Evolutionary conservation across 2,888 invertebrate genomes (phyloP), one percentile per base, ranked within the genome.

Genomic region (Timandra comae): DNA sequence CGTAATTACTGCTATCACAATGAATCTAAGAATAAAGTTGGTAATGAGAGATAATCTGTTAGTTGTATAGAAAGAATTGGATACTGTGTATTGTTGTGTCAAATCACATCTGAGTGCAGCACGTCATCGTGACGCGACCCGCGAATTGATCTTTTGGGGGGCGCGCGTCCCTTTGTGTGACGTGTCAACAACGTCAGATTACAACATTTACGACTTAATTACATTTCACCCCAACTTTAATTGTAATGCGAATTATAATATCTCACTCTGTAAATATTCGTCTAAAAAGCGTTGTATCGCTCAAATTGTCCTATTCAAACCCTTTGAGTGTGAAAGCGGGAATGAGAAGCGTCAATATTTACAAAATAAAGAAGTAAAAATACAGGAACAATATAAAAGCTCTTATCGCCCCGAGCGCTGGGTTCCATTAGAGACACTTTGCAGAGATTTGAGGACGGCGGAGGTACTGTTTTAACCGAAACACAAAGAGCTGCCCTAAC

Each of bases 341-440:
- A 21, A 39, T 32, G 21, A 12, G 30, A 36, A 65, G 53, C 59
- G 60, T 65, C 67, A 67, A 74, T 70, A 63, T 74, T 74, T 71
- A 68, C 63, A 64, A 63, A 76, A 75, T 71, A 72, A 66, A 57
- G 65, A 71, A n/a, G n/a, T n/a, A 69, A 66, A 68, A 61, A 65
- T 59, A 70, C 67, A 67, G 64, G 62, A 69, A 67, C 62, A 63
- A 69, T 56, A 69, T 59, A 63, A 78, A 76, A 75, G 72, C 77
- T 68, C 73, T 78, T 72, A 66, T 69, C 67, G 68, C 72, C 63
- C 60, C 51, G 55, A 60, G 71, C 73, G 58, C 56, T 58, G 66
- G 56, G 72, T 64, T 70, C 71, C 77, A 76, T 80, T 79, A 78
- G 66, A 68, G 70, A 73, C 76, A 78, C 82, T 80, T 78, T 63